Base-by-base conservation (phyloP, 1,140 invertebrate species). In the Megalopta genalis region DNA sequence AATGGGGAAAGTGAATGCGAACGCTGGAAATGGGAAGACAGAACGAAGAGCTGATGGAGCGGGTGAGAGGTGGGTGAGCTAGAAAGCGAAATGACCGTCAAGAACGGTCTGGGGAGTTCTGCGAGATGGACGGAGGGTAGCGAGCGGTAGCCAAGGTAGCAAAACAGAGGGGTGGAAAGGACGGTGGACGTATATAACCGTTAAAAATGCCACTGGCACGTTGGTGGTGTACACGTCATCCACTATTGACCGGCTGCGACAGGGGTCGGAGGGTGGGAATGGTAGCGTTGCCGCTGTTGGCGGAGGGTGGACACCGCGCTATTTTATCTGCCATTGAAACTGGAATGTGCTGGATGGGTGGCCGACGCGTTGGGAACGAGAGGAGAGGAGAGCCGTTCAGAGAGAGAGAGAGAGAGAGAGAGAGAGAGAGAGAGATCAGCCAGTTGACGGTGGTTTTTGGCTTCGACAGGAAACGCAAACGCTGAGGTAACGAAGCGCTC, bases 261-360 rank as follows among this genome's bases (percentile, higher is more conserved):
- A 14, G 59, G 68, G 62, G 68, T 27, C 7, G 62, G 42, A 46
- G 57, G 65, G 73, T 12, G 57, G 81, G 49, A 52, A 62, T 46
- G 70, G 42, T 46, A 70, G 71, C 25, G 63, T 60, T 65, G 68
- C 39, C 42, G 73, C 59, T 69, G 78, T 84, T 62, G 81, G 71
- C 52, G 78, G 79, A 78, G 84, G 69, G 70, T 85, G 84, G 79
- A 77, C 74, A 77, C 57, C 71, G 75, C 80, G 83, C 80, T 86
- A 85, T 86, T 86, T 86, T 85, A 85, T 86, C 83, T 82, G 67
- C 83, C 84, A 86, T 85, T 85, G 83, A 86, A 86, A 86, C 80
- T 85, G 83, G 84, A 80, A 77, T 83, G 83, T n/a, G 73, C 52
- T 72, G 59, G 54, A 39, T 63, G 81, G 46, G 49, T 52, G 16